Conservation (phyloP, 2,888 invertebrate species). For the Cryptus armator region DNA sequence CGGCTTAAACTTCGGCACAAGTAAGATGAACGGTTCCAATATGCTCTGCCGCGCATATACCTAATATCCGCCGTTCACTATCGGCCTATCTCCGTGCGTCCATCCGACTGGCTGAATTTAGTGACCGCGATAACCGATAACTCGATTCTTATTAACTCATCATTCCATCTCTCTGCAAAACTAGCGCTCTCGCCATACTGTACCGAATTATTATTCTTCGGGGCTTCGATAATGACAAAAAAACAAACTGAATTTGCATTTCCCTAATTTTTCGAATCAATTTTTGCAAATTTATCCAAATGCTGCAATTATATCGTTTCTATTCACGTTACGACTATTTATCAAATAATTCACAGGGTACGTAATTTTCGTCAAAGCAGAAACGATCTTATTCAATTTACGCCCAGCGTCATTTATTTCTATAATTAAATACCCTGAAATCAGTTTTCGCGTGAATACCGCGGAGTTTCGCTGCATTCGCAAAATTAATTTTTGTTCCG, state of each 20-base stretch:
- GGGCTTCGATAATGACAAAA: not conserved
- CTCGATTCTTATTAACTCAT: constrained; percentile 79
- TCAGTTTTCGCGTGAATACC: not conserved
- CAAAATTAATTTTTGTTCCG: constrained; percentile 21
- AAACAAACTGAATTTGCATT: not conserved
- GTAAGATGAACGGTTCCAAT: constrained; percentile 82
- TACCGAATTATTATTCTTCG: not conserved
- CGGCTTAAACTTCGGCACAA: constrained; percentile 75
- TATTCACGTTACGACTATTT: not conserved
- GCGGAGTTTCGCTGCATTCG: not conserved
- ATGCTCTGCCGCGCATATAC: constrained; percentile 76
- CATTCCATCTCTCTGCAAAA: constrained; percentile 13
- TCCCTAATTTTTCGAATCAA: not conserved
- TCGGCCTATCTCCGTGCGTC: constrained; percentile 34
- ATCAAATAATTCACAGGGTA: not conserved
- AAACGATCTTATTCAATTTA: not conserved
- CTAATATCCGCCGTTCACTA: constrained; percentile 51
- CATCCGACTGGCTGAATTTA: constrained; percentile 80
- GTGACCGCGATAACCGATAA: constrained; percentile 80
- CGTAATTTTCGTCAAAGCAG: not conserved
- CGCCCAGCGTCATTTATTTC: not conserved
- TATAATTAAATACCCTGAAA: constrained; percentile 10
- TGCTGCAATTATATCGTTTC: not conserved
- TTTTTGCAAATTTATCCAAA: not conserved
- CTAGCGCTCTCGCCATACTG: not conserved